Conservation (phyloP, 2,113 vertebrate genomes). For the Isurus oxyrinchus region DNA sequence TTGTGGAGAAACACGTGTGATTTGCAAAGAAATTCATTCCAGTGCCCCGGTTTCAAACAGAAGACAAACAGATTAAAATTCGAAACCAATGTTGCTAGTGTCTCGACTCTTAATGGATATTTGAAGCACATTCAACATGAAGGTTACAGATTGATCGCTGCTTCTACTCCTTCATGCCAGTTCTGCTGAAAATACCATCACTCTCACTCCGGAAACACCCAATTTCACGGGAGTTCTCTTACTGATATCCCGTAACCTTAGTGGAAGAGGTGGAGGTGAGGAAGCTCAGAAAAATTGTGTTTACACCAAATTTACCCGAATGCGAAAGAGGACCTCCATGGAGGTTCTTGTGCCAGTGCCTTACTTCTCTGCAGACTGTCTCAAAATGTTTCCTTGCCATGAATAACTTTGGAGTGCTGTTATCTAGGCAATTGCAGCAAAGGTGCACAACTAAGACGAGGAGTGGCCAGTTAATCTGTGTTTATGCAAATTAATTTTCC, state of each 20-base stretch:
- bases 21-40: neutral
- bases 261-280: neutral
- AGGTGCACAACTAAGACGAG: neutral
- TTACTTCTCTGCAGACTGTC: neutral
- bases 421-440: neutral
- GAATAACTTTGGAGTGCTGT: neutral
- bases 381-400: neutral
- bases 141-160: neutral
- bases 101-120: neutral
- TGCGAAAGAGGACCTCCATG: too few species aligned
- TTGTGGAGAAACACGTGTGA: neutral
- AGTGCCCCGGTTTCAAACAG: neutral
- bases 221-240: neutral
- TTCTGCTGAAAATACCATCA: neutral
- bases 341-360: neutral
- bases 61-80: neutral
- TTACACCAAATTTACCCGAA: too few species aligned
- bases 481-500: too few species aligned
- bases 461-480: neutral
- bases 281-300: neutral
- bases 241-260: neutral
- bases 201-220: neutral
- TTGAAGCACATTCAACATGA: neutral
- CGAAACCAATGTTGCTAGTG: neutral
- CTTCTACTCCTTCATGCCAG: neutral